Evolutionary conservation across 2,113 vertebrate species (phyloP).

Genomic region (Labeo catla): DNA sequence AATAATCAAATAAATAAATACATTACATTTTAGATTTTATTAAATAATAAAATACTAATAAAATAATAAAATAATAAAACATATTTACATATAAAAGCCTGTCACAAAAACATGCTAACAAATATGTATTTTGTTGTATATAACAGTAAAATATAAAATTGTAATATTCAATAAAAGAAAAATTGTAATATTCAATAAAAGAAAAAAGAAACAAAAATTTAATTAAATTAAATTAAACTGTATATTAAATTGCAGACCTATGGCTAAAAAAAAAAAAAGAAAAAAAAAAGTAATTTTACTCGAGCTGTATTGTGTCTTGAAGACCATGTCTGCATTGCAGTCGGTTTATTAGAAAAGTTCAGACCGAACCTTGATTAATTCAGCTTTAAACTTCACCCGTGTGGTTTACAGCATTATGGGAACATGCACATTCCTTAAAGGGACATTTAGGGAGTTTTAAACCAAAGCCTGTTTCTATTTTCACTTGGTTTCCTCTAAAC

Average conservation of each 20-base stretch:
- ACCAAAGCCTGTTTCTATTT: neutral
- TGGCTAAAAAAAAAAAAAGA: neutral
- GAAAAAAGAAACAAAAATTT: neutral
- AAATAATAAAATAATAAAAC: no score
- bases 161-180: neutral
- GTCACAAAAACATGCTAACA: neutral
- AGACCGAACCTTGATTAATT: neutral
- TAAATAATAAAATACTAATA: no score
- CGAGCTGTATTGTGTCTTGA: neutral
- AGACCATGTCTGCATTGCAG: neutral
- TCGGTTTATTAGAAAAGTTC: neutral
- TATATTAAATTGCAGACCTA: no score
- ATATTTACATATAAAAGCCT: no score
- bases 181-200: no score
- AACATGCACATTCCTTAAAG: constrained; percentile 7
- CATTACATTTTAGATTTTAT: no score
- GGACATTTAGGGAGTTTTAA: constrained; percentile 2
- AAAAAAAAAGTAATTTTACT: neutral
- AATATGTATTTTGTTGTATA: neutral
- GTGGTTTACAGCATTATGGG: neutral
- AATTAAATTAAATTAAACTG: no score
- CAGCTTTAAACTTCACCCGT: neutral
- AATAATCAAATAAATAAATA: no score
- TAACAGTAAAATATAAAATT: neutral
- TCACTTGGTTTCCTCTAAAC: neutral